Percentiles rank a stretch among this genome's conserved stretches.
phyloP scores from a whole-genome alignment of 2,113 vertebrate genomes.

The Corythornis vintsioides region DNA sequence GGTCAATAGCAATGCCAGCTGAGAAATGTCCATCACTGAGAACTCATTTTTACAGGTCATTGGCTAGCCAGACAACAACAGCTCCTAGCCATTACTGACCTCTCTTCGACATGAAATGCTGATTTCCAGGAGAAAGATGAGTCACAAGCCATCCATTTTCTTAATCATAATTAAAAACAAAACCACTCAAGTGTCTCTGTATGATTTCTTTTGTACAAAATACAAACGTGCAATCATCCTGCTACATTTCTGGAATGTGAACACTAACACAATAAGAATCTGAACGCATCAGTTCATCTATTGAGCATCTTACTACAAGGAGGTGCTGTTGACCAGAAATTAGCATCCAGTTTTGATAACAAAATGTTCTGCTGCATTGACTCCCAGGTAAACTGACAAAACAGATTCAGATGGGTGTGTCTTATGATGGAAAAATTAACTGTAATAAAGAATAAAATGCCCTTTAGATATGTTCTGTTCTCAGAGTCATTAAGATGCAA shows the following conservation, averaged over 20 bases:
- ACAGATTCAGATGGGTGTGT: neutral
- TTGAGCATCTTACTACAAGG: neutral
- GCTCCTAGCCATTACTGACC: slow-evolving; percentile 52
- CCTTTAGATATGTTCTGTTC: neutral
- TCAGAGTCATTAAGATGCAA: neutral
- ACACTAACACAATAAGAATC: neutral
- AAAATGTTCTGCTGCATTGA: neutral
- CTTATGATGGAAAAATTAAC: neutral
- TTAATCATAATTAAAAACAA: slow-evolving; percentile 1
- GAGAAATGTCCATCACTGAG: slow-evolving; percentile 6
- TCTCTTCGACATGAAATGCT: neutral
- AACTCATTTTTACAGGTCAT: slow-evolving; percentile 58
- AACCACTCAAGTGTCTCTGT: neutral
- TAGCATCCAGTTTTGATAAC: neutral
- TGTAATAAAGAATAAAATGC: neutral
- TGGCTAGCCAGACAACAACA: slow-evolving; percentile 56
- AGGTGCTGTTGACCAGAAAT: neutral
- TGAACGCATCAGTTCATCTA: neutral
- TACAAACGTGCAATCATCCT: neutral
- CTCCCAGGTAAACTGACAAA: neutral
- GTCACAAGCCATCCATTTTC: neutral
- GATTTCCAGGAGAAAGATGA: slow-evolving; percentile 6
- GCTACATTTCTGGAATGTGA: neutral
- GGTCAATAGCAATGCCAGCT: slow-evolving; percentile 30
- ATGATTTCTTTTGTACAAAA: neutral